phyloP scores from a whole-genome alignment of 2,113 vertebrate genomes.

The Aldabrachelys gigantea region DNA sequence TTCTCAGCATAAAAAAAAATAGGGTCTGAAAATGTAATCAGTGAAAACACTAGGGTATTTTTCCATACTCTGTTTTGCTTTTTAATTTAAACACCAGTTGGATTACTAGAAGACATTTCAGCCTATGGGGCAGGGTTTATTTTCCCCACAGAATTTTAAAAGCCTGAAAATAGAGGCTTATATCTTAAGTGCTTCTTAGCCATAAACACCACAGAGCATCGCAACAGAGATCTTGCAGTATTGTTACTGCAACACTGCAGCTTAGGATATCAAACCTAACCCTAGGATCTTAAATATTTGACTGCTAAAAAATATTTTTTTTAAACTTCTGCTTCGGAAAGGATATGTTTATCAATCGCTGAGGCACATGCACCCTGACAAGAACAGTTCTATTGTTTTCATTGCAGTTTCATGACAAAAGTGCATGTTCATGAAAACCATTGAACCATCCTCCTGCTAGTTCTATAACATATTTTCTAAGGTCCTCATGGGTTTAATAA shows the following conservation, averaged over 20 bases:
- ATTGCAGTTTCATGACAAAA: neutral
- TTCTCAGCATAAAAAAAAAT: neutral
- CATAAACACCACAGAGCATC: neutral
- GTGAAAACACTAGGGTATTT: neutral
- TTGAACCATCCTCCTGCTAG: neutral
- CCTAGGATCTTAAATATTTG: neutral
- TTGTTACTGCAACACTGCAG: conserved; percentile 21
- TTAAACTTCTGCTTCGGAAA: neutral
- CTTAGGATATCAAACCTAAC: neutral
- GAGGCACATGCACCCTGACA: neutral
- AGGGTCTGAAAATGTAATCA: neutral
- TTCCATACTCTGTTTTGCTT: neutral
- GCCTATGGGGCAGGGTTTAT: neutral
- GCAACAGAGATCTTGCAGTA: neutral
- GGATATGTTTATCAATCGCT: neutral
- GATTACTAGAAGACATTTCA: neutral
- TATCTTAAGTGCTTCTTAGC: neutral
- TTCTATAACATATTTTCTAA: neutral
- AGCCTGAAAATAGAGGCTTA: neutral
- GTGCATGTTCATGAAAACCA: neutral
- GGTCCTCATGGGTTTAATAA: neutral
- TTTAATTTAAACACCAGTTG: neutral
- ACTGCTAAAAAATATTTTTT: neutral
- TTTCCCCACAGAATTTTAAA: neutral
- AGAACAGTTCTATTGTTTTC: neutral